Evolutionary conservation across 2,797 vertebrate genomes (phyloP), one percentile per base, ranked within the genome.

Genomic region (Uromys caudimaculatus): DNA sequence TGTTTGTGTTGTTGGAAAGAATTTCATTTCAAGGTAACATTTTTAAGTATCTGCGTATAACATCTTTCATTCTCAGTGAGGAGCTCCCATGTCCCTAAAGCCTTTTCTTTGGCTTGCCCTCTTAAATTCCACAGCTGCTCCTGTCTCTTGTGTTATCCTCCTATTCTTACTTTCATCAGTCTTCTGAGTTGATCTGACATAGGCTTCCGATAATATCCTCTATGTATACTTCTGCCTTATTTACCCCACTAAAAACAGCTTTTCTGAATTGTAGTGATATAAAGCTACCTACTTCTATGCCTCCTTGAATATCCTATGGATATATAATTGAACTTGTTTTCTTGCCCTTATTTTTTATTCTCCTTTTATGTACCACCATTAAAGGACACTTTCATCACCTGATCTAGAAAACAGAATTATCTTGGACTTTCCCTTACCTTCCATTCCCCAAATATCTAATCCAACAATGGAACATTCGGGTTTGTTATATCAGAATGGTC

Each of bases 11-110:
- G 38, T n/a, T 83, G 76, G 50, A 86, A 14, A 17, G 6, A 79
- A 89, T 24, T 86, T 79, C 56, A 73, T 94, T 86, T 96, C 52
- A 89, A 87, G n/a, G 54, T 27, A 41, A 81, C 32, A 27, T 62
- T 9, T 96, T 87, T 81, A 79, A 62, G 64, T 79, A 85, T 82
- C 76, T 95, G 19, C 41, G 50, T 60, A 89, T 64, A 13, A 9
- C 10, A 62, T 12, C 50, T 85, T 75, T 41, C 21, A 3, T 35
- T 82, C 90, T 94, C 60, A 89, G 35, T 67, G 47, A 93, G 50
- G 44, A 14, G 64, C 41, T 41, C 47, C 2, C 41, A 79, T 54
- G 56, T 94, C 62, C 54, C 50, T 50, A 81, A 82, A 82, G 27
- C 32, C 13, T 90, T 35, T 41, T 38, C 32, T 16, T 90, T 67